These are phyloP conservation scores for Idris sp. DNA, from an alignment of 1,140 invertebrate genomes.

Conservation along the genomic window DNA sequence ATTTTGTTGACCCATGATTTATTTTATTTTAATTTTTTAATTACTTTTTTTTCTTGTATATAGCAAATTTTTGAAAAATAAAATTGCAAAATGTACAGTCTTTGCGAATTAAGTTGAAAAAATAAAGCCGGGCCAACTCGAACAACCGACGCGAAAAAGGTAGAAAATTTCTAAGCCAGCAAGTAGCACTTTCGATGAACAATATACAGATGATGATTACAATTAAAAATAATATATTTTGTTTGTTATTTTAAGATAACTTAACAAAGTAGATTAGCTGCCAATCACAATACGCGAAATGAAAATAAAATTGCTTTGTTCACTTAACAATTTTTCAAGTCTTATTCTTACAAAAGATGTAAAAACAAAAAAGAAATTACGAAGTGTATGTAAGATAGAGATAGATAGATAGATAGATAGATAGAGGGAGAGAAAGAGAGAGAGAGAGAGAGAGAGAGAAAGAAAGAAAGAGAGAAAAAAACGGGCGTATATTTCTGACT, in stretches of 20 bases:
- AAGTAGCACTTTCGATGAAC: conserved; percentile 56
- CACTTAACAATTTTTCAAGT: conserved; percentile 71
- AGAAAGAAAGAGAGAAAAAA: conserved; percentile 60
- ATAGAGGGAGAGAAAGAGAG: too few species aligned
- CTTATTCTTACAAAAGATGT: conserved; percentile 71
- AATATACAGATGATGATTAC: conserved; percentile 46
- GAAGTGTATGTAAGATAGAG: conserved; percentile 4
- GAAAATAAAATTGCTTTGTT: conserved; percentile 57
- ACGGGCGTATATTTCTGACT: conserved; percentile 79
- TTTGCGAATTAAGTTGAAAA: too few species aligned
- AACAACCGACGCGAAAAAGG: conserved; percentile 51
- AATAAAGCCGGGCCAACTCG: conserved; percentile 44
- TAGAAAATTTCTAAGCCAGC: conserved; percentile 58
- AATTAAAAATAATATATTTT: too few species aligned
- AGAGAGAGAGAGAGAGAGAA: conserved; percentile 12
- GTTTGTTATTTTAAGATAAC: too few species aligned
- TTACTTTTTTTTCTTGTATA: too few species aligned
- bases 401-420: conserved; percentile 71
- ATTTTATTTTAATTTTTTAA: conserved; percentile 8
- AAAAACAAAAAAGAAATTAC: conserved; percentile 23
- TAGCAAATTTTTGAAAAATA: too few species aligned
- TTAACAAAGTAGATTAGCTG: conserved; percentile 74
- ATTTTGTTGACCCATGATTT: conserved; percentile 49
- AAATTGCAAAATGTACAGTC: too few species aligned
- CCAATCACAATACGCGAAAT: conserved; percentile 70